phyloP scores from a whole-genome alignment of 1,140 invertebrate genomes.

The Acromyrmex charruanus region DNA sequence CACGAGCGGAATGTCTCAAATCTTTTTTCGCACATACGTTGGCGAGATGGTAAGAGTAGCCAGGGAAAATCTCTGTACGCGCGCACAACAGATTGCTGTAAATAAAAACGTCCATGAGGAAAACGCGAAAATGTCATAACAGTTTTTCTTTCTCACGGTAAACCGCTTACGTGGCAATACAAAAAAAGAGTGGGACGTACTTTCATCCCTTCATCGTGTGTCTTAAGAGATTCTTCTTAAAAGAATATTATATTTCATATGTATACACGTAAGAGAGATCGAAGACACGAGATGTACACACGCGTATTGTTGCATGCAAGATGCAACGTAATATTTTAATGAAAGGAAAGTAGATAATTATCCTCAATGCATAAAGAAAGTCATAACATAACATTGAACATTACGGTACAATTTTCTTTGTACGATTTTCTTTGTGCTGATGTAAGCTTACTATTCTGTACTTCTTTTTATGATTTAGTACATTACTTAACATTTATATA shows the following conservation, averaged over 20 bases:
- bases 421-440: too few species aligned
- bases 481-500: too few species aligned
- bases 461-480: too few species aligned
- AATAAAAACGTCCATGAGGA: conserved; percentile 39
- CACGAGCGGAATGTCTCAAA: conserved; percentile 7
- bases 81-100: conserved; percentile 35
- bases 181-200: neutral
- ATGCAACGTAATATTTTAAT: too few species aligned
- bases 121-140: conserved; percentile 47
- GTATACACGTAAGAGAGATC: too few species aligned
- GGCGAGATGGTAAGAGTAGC: neutral
- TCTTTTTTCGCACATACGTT: conserved; percentile 20
- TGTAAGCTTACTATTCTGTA: too few species aligned
- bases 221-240: neutral
- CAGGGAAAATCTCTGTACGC: neutral
- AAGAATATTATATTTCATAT: neutral
- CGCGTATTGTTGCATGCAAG: too few species aligned
- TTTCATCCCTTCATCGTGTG: neutral
- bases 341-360: too few species aligned
- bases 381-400: too few species aligned
- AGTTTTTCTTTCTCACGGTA: conserved; percentile 43
- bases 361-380: too few species aligned
- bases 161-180: conserved; percentile 17
- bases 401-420: too few species aligned
- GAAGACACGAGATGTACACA: too few species aligned